Evolutionary conservation across 2,797 vertebrate species (phyloP).

Genomic region (Thaleichthys pacificus): DNA sequence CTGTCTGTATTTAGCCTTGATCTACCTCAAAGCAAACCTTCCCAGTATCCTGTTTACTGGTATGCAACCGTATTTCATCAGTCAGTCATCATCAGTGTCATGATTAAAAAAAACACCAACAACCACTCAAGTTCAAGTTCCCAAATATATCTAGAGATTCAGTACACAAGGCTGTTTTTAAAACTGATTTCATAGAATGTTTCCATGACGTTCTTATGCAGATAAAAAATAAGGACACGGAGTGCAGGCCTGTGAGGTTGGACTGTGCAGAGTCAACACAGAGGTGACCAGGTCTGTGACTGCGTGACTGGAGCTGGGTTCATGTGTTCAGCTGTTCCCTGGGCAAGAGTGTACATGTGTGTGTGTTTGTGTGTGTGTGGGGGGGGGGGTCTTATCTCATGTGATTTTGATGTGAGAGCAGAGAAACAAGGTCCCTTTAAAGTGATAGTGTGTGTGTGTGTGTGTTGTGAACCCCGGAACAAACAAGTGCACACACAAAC

Average conservation of each 20-base stretch:
- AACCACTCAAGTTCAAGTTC: background rate
- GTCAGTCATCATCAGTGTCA: background rate
- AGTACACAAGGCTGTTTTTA: background rate
- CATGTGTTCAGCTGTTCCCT: no score
- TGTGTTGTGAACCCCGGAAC: background rate
- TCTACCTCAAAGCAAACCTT: background rate
- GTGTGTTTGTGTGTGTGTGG: background rate
- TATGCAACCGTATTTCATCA: background rate
- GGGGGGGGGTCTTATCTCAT: no score
- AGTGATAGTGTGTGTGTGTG: no score
- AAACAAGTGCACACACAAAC: conserved; percentile 12
- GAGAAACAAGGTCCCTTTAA: no score
- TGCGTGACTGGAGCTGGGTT: background rate
- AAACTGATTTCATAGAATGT: background rate
- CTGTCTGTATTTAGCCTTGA: conserved; percentile 21
- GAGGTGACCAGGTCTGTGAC: background rate
- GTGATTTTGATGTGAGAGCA: no score
- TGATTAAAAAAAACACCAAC: background rate
- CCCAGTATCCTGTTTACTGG: no score
- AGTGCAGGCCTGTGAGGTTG: background rate
- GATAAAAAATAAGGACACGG: background rate
- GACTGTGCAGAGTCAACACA: background rate
- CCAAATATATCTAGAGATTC: no score
- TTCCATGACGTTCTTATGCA: conserved; percentile 4
- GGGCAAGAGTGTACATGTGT: background rate